These are phyloP conservation scores for Anaspis maculata DNA, from an alignment of 2,888 invertebrate genomes.

Conservation along the genomic window DNA sequence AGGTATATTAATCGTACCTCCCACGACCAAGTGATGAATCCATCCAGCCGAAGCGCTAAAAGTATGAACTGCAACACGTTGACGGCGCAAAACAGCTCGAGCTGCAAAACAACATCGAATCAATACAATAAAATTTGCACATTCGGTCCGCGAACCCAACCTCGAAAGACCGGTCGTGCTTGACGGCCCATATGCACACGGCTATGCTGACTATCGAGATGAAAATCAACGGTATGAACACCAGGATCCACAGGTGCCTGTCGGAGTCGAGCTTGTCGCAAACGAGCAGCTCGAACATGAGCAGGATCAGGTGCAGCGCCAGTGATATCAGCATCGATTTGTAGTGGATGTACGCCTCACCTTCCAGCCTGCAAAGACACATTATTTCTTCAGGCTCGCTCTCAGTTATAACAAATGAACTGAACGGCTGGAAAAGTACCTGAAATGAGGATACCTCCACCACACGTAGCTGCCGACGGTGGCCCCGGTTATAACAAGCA, in stretches of 20 bases:
- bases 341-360: conserved; percentile 94
- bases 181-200: conserved; percentile 96
- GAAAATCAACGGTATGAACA: conserved; percentile 93
- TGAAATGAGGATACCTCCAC: conserved; percentile 93
- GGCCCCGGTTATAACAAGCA: conserved; percentile 82
- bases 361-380: conserved; percentile 64
- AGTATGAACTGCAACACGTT: conserved; percentile 98
- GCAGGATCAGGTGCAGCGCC: conserved; percentile 84
- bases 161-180: conserved; percentile 96
- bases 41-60: conserved; percentile 84
- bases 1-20: no score
- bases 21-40: conserved; percentile 84
- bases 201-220: conserved; percentile 95
- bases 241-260: conserved; percentile 81
- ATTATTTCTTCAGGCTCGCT: background rate
- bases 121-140: conserved; percentile 11
- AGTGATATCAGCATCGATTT: conserved; percentile 96
- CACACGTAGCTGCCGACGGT: conserved; percentile 89
- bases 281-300: conserved; percentile 93
- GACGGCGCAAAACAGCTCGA: conserved; percentile 94
- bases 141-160: no score
- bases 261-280: conserved; percentile 90
- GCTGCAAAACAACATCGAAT: conserved; percentile 59
- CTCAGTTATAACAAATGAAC: background rate
- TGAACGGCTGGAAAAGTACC: conserved; percentile 53